phyloP scores from a whole-genome alignment of 2,888 invertebrate species.

The Acronicta alni region DNA sequence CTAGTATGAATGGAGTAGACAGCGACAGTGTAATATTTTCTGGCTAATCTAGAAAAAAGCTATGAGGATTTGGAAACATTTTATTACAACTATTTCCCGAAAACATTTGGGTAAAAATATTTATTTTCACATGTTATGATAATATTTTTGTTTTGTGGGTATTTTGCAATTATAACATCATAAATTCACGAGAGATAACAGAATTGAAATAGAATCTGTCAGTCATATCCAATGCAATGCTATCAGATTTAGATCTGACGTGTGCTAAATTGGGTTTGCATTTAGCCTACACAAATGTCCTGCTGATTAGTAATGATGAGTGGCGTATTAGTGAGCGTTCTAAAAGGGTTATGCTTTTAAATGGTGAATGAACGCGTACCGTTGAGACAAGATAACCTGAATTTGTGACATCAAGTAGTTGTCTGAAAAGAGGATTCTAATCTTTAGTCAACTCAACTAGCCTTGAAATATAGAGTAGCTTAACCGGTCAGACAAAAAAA shows the following conservation, averaged over 20 bases:
- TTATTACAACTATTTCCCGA: constrained; percentile 6
- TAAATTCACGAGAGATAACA: neutral
- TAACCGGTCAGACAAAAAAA: too few species aligned
- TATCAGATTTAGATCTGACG: neutral
- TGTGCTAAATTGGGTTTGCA: neutral
- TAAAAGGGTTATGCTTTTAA: too few species aligned
- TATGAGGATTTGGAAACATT: constrained; percentile 32
- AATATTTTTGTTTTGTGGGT: neutral
- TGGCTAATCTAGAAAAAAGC: constrained; percentile 37
- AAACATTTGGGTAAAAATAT: constrained; percentile 2
- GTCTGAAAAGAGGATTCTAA: too few species aligned
- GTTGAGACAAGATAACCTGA: too few species aligned
- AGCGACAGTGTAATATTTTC: constrained; percentile 34
- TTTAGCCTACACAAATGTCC: neutral
- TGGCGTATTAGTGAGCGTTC: too few species aligned
- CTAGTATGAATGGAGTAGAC: constrained; percentile 22
- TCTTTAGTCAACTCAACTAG: too few species aligned
- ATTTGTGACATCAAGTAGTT: too few species aligned
- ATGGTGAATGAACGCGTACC: too few species aligned
- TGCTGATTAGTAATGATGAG: too few species aligned
- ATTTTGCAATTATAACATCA: neutral
- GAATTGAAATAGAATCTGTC: neutral
- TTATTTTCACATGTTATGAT: neutral
- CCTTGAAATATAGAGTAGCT: too few species aligned
- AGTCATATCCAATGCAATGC: neutral